Conservation (phyloP, 2,113 vertebrate genomes). For the Alectura lathami region DNA sequence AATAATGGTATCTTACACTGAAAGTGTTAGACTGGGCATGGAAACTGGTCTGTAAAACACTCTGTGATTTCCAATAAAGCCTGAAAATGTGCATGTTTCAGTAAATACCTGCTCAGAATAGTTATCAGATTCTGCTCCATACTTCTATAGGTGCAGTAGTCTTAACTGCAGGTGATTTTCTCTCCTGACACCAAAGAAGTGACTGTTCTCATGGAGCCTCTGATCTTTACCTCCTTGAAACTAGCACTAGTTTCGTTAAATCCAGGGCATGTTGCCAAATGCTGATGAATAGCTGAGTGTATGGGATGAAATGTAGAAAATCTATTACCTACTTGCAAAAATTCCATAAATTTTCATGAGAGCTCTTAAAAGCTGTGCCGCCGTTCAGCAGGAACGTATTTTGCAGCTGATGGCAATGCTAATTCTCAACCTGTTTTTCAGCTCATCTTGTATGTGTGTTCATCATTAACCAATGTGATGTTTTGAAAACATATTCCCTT, state of each 20-base stretch:
- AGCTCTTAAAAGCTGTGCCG: not conserved
- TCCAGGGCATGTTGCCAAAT: slow-evolving; percentile 6
- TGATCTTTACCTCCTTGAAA: slow-evolving; percentile 40
- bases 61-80: not conserved
- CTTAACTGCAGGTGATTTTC: not conserved
- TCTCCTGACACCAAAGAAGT: not conserved
- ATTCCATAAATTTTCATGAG: slow-evolving; percentile 31
- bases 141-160: not conserved
- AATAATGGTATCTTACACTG: not conserved
- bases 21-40: not conserved
- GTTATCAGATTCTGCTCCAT: not conserved
- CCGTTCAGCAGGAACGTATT: not conserved
- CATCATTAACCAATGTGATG: not conserved
- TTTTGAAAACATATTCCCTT: not conserved
- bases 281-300: not conserved
- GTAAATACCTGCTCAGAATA: not conserved
- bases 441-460: not conserved
- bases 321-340: not conserved
- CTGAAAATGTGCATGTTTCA: not conserved
- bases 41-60: not conserved
- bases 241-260: not conserved
- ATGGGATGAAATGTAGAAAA: slow-evolving; percentile 7
- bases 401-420: not conserved
- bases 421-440: not conserved
- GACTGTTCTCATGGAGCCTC: slow-evolving; percentile 15